Evolutionary conservation across 2,797 vertebrate genomes (phyloP), one percentile per base, ranked within the genome.

Genomic region (Gobionotothen gibberifrons): DNA sequence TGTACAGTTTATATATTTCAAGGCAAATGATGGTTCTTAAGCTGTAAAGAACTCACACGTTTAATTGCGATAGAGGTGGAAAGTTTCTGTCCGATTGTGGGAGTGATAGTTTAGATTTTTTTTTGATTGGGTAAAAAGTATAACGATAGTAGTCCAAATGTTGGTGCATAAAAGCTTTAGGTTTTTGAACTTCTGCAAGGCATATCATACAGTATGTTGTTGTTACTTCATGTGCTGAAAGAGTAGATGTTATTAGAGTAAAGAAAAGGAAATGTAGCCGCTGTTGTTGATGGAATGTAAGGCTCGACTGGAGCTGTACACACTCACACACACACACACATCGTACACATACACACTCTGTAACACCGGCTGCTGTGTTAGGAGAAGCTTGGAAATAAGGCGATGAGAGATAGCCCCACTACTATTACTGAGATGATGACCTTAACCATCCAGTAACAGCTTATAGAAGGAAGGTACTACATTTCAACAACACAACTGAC

Each of bases 291-390:
- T 58, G 87, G 88, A 83, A 87, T 82, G 83, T 70, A 85, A 60
- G 87, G 89, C 76, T 85, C 80, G 16, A 32, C 63, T 86, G 88
- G 85, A 80, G 87, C 57, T 67, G 22, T 43, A 8, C 36, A 32
- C 19, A 14, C 19, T 49, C 15, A 61, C 32, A 62, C 19, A 71
- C 36, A 32, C 21, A 14, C 19, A 49, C 15, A 61, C 32, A 62
- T 19, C 39, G 22, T 22, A 73, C 39, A 26, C 26, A n/a, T 40
- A 26, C 26, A 26, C 32, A 74, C 14, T 75, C 42, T 53, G 26
- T 43, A 64, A 66, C 71, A 84, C 39, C 66, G 78, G 53, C 48
- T 54, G 47, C 26, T 46, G 58, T 58, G 48, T 48, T 5, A 26
- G 26, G 32, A 75, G 67, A 64, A 36, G 49, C 10, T 32, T 52